Evolutionary conservation across 1,140 invertebrate genomes (phyloP), one percentile per base, ranked within the genome.

Genomic region (Oncopodura yosiiana): DNA sequence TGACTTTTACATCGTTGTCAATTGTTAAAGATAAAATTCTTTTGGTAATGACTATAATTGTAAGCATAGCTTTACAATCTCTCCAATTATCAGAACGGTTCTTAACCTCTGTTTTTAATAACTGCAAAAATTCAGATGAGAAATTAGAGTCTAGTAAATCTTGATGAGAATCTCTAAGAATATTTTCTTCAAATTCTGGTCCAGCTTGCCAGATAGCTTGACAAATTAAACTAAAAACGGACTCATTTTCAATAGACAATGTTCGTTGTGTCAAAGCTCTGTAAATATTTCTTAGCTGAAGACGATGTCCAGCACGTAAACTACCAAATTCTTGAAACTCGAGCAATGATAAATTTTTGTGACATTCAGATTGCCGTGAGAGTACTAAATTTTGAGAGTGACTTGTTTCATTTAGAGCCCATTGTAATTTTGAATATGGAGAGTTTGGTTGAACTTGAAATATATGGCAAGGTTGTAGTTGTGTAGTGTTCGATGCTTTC

Each of bases 271-370:
- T 23, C 2, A 61, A 18, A 9, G 30, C 45, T 29, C 39, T 29
- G 38, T 34, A 56, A 48, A 61, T 38, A 38, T 61, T 58, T 26
- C 50, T 14, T 18, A 56, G 27, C 24, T 61, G 59, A 23, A 61
- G 37, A 3, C 50, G 43, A 14, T 53, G 37, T 18, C 59, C 56
- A 2, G 59, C 44, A 2, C 59, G 44, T 11, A 61, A 16, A 4
- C 19, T 21, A 3, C 55, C 59, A 44, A 61, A 61, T 5, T 49
- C 49, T 6, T 32, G 32, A 24, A 51, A 49, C 16, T 55, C 58
- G 3, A 42, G 0, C 1, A 32, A 14, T 0, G n/a, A 5, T 0
- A 38, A 5, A 3, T 12, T 32, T 32, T 18, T 16, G 3, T 36
- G 49, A 51, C 49, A 51, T 4, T 42, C 24, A 12, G 3, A 29